Percentiles rank a stretch among this genome's conserved stretches.
Conservation (phyloP, 2,113 vertebrate species). For the Trachemys scripta region DNA sequence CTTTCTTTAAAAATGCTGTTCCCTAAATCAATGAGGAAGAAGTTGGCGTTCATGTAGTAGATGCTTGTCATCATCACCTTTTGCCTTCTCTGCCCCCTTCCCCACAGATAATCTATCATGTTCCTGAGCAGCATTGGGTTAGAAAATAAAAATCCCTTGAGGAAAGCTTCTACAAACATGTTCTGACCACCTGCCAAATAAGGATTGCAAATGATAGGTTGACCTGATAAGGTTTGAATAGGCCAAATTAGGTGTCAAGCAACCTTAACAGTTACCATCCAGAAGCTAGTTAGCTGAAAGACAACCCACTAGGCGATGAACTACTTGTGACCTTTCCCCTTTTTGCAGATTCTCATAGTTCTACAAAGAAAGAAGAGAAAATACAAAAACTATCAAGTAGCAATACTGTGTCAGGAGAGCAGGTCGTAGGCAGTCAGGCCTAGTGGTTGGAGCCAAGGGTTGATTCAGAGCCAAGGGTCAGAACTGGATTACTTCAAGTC, state of each 20-base stretch:
- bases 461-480: not conserved
- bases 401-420: not conserved
- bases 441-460: not conserved
- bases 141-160: not conserved
- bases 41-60: not conserved
- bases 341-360: not conserved
- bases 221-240: not conserved
- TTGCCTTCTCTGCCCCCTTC: not conserved
- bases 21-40: not conserved
- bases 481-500: not conserved
- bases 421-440: not conserved
- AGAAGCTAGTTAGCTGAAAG: not conserved
- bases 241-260: not conserved
- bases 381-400: not conserved
- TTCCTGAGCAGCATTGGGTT: not conserved
- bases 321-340: not conserved
- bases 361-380: slow-evolving; percentile 14
- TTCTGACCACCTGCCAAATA: not conserved
- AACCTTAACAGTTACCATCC: not conserved
- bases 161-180: not conserved
- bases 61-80: not conserved
- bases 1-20: not conserved
- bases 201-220: not conserved
- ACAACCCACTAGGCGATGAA: not conserved
- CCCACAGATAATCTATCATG: not conserved